These are phyloP conservation scores for Rotaria macrura DNA, from an alignment of 2,888 invertebrate species.

Conservation along the genomic window DNA sequence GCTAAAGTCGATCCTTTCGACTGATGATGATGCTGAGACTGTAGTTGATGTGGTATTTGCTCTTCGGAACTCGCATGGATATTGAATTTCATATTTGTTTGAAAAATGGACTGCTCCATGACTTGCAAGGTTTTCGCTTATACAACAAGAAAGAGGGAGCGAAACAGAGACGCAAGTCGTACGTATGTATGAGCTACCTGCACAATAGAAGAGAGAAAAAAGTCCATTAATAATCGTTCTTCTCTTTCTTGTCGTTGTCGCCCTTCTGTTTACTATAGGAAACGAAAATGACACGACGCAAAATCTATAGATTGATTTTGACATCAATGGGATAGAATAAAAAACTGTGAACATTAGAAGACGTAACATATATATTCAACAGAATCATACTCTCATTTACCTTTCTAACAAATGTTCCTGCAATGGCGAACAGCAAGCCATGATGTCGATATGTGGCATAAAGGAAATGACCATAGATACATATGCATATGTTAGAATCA, in stretches of 20 bases:
- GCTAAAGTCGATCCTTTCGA: not conserved
- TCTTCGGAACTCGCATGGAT: not conserved
- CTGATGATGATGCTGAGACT: not conserved
- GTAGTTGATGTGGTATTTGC: not conserved
- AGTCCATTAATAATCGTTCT: constrained; percentile 8
- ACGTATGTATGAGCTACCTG: not conserved
- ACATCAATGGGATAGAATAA: not conserved
- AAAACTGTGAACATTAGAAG: not conserved
- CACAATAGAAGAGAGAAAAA: not conserved
- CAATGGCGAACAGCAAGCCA: not conserved
- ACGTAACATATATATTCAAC: not conserved
- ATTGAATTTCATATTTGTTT: constrained; percentile 12
- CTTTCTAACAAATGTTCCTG: not conserved
- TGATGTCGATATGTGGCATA: not conserved
- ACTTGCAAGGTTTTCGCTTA: constrained; percentile 3
- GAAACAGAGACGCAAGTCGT: not conserved
- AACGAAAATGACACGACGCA: not conserved
- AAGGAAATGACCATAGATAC: not conserved
- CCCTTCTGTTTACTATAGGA: not conserved
- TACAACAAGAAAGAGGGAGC: not conserved
- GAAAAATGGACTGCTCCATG: not conserved
- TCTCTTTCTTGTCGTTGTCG: not conserved
- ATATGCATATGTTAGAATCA: not conserved
- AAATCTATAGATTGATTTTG: not conserved
- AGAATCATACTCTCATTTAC: not conserved